Conservation (phyloP, 53 echinoderm and acorn worm species). For the Zoroaster sp. region DNA sequence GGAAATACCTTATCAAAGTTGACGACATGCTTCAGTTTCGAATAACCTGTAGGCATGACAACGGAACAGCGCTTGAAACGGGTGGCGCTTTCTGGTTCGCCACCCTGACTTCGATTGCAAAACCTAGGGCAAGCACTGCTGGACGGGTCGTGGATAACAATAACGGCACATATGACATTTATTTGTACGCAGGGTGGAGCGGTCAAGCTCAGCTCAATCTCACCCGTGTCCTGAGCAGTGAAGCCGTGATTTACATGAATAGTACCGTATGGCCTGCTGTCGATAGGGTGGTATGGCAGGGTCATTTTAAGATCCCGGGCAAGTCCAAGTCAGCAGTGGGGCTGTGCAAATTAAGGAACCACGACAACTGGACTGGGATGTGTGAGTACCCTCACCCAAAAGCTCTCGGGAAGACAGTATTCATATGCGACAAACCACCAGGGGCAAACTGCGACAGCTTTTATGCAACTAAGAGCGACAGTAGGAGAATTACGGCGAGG, state of each 20-base stretch:
- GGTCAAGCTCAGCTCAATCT: not conserved
- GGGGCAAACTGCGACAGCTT: conserved; percentile 3
- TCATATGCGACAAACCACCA: conserved; percentile 2
- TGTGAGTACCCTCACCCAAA: conserved; percentile 25
- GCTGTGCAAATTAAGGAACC: not conserved
- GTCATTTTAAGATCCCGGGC: not conserved
- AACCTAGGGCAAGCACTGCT: conserved; percentile 18
- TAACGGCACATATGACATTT: conserved; percentile 34
- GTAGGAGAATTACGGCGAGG: not conserved
- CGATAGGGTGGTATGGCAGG: conserved; percentile 16
- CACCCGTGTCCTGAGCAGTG: not conserved
- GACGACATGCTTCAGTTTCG: conserved; percentile 3
- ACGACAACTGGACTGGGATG: not conserved
- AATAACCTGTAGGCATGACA: not conserved
- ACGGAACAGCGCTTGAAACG: not conserved
- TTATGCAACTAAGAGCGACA: not conserved
- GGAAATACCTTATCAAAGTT: not conserved
- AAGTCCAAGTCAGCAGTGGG: not conserved
- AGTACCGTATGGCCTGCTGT: conserved; percentile 10
- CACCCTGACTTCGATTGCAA: not conserved
- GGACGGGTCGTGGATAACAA: not conserved
- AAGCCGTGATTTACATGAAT: not conserved
- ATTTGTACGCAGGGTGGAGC: conserved; percentile 39
- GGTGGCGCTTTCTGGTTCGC: conserved; percentile 31
- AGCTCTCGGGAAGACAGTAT: conserved; percentile 39